Evolutionary conservation across 1,140 invertebrate species (phyloP).

Genomic region (Hyposmocoma kahamanoa): DNA sequence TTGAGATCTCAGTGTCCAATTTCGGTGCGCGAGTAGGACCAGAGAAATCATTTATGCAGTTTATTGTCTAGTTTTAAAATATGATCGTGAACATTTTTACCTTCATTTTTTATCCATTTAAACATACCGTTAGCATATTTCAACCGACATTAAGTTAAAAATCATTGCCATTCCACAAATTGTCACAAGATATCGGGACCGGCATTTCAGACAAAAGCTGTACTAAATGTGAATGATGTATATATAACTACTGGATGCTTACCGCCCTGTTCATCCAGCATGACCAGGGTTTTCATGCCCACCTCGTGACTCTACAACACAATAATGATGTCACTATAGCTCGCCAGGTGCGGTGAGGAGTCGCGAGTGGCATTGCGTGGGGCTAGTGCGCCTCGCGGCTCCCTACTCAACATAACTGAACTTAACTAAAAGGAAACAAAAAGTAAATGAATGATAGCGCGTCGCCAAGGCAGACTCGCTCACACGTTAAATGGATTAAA

Average conservation of each 20-base stretch:
- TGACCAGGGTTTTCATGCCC: conserved; percentile 94
- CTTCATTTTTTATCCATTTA: conserved; percentile 56
- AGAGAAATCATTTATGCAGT: conserved; percentile 30
- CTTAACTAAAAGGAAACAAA: conserved; percentile 62
- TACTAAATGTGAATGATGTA: conserved; percentile 67
- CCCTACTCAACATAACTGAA: conserved; percentile 54
- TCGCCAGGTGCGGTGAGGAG: conserved; percentile 42
- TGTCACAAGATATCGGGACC: conserved; percentile 54
- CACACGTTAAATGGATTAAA: conserved; percentile 28
- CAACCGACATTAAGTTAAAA: conserved; percentile 44
- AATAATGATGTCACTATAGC: conserved; percentile 75
- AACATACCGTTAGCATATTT: conserved; percentile 60
- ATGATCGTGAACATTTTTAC: conserved; percentile 58
- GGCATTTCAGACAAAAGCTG: conserved; percentile 64
- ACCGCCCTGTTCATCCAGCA: conserved; percentile 97
- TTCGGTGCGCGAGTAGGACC: conserved; percentile 23
- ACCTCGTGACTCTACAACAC: conserved; percentile 93
- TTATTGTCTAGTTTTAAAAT: conserved; percentile 49
- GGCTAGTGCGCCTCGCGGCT: conserved; percentile 36
- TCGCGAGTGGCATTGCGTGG: conserved; percentile 18
- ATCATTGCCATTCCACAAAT: conserved; percentile 54
- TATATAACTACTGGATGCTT: conserved; percentile 79
- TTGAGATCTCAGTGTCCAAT: conserved; percentile 32
- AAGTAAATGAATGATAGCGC: conserved; percentile 51
- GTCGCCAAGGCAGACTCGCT: conserved; percentile 13